Conservation (phyloP, 2,888 invertebrate species). For the Leptura quadrifasciata region DNA sequence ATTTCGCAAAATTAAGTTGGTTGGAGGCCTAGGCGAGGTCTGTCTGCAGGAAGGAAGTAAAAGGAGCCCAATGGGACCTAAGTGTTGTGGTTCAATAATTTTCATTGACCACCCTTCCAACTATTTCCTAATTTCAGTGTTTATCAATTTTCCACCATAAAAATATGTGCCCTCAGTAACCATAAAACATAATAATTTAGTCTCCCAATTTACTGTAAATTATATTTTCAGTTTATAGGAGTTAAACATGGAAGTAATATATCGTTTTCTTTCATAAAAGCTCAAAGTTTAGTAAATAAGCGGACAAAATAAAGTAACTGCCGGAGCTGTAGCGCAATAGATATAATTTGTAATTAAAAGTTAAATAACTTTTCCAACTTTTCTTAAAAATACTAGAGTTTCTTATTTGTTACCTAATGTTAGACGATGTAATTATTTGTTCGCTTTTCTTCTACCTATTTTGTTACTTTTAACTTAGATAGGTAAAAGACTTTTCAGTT, state of each 20-base stretch:
- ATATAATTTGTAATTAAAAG: slow-evolving; percentile 51
- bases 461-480: slow-evolving; percentile 27
- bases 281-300: slow-evolving; percentile 7
- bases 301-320: slow-evolving; percentile 10
- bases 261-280: slow-evolving; percentile 16
- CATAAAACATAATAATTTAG: neutral
- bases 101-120: too few relatives aligned
- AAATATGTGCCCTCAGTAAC: too few relatives aligned
- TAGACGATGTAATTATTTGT: slow-evolving; percentile 40
- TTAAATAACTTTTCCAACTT: slow-evolving; percentile 45
- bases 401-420: slow-evolving; percentile 37
- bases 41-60: too few relatives aligned
- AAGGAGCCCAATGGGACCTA: too few relatives aligned
- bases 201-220: neutral
- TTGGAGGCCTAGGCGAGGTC: too few relatives aligned
- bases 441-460: slow-evolving; percentile 17
- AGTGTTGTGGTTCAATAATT: too few relatives aligned
- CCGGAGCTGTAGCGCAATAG: slow-evolving; percentile 27
- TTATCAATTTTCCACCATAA: too few relatives aligned
- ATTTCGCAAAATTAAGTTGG: too few relatives aligned
- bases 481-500: neutral
- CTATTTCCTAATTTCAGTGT: too few relatives aligned
- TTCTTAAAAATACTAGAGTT: slow-evolving; percentile 40
- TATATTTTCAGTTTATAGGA: neutral
- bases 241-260: slow-evolving; percentile 12